phyloP scores from a whole-genome alignment of 2,888 invertebrate genomes.

The Phorcus lineatus region DNA sequence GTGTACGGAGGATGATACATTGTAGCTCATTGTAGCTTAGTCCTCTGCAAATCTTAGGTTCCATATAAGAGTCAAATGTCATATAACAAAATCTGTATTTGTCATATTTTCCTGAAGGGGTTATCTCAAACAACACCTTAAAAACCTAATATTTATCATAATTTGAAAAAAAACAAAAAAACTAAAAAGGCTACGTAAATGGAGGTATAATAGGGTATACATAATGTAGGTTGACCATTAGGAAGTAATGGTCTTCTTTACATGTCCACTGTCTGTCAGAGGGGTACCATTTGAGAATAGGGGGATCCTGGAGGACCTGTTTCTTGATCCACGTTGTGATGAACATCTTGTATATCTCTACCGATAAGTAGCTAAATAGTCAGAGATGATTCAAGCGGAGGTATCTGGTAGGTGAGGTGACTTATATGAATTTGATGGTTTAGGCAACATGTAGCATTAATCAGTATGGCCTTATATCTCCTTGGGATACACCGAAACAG shows the following conservation, averaged over 20 bases:
- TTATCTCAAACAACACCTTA: no score
- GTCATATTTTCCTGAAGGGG: no score
- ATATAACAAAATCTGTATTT: no score
- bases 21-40: no score
- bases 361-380: constrained; percentile 35
- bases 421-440: constrained; percentile 19
- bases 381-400: constrained; percentile 15
- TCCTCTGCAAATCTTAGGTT: no score
- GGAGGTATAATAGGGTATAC: no score
- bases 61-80: no score
- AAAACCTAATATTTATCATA: no score
- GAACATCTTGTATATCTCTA: constrained; percentile 36
- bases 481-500: constrained; percentile 14
- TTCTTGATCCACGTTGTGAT: constrained; percentile 39
- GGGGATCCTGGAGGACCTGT: constrained; percentile 32
- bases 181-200: no score
- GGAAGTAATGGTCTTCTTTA: constrained; percentile 7
- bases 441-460: constrained; percentile 36
- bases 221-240: constrained; percentile 13
- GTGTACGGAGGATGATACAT: no score
- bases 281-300: constrained; percentile 30
- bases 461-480: neutral
- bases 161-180: no score
- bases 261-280: constrained; percentile 30
- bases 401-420: constrained; percentile 25